phyloP scores from a whole-genome alignment of 1,140 invertebrate genomes.

The Zaprionus inermis region DNA sequence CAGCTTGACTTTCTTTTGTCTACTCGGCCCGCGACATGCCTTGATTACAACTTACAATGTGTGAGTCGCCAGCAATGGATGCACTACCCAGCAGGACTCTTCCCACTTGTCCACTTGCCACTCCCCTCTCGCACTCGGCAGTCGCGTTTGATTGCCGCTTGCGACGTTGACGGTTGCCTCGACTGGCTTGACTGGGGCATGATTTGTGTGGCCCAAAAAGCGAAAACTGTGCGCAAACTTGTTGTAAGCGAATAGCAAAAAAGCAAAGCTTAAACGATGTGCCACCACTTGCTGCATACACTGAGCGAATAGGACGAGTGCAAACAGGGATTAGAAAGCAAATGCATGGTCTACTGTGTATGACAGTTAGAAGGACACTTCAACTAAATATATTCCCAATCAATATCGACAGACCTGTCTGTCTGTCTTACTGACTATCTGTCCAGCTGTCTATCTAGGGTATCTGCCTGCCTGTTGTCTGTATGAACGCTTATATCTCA shows the following conservation, averaged over 20 bases:
- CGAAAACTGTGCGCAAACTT: constrained; percentile 47
- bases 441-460: too few relatives aligned
- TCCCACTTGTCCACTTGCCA: background rate
- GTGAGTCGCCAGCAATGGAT: constrained; percentile 7
- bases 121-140: background rate
- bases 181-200: constrained; percentile 55
- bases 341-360: too few relatives aligned
- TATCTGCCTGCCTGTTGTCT: too few relatives aligned
- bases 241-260: constrained; percentile 32
- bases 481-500: too few relatives aligned
- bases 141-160: constrained; percentile 60
- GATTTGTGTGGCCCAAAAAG: constrained; percentile 62
- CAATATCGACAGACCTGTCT: too few relatives aligned
- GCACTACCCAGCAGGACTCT: constrained; percentile 13
- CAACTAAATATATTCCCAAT: too few relatives aligned
- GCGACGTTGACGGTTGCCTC: constrained; percentile 65
- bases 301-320: background rate
- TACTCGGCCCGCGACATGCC: constrained; percentile 59
- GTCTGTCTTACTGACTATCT: too few relatives aligned
- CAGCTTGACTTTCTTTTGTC: constrained; percentile 60
- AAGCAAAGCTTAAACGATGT: constrained; percentile 44
- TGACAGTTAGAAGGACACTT: too few relatives aligned
- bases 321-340: background rate
- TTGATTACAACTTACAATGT: constrained; percentile 69
- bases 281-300: constrained; percentile 56